A percentile compares a stretch with the other conserved stretches of the same genome.
Conservation (phyloP, 2,888 invertebrate species). For the Hirtodrosophila duncani region DNA sequence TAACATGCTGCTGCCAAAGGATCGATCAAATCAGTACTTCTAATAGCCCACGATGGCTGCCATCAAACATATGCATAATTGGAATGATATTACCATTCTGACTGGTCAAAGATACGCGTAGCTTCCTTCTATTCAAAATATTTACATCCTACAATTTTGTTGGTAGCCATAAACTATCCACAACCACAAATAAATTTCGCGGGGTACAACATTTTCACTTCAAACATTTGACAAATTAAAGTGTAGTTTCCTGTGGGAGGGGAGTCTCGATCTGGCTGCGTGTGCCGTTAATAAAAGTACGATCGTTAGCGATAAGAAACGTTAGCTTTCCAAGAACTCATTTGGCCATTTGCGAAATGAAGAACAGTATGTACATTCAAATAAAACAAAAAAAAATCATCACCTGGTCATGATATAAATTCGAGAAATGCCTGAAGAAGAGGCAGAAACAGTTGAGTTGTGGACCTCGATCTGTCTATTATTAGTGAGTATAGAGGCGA, state of each 20-base stretch:
- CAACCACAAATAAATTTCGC: too few relatives aligned
- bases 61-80: too few relatives aligned
- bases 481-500: conserved; percentile 38
- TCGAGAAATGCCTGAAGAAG: not conserved
- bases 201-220: too few relatives aligned
- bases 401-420: conserved; percentile 45
- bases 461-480: conserved; percentile 21
- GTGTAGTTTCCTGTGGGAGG: conserved; percentile 33
- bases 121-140: too few relatives aligned
- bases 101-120: too few relatives aligned
- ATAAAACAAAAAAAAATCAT: conserved; percentile 8
- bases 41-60: too few relatives aligned
- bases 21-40: not conserved
- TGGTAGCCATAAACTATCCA: too few relatives aligned
- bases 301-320: conserved; percentile 22
- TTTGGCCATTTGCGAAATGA: conserved; percentile 16
- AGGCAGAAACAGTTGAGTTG: conserved; percentile 25
- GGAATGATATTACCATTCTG: too few relatives aligned
- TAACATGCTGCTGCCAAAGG: not conserved
- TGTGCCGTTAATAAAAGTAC: conserved; percentile 48
- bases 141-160: too few relatives aligned
- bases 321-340: conserved; percentile 39
- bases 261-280: conserved; percentile 23
- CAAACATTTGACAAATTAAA: conserved; percentile 39
- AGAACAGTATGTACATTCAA: too few relatives aligned